These are phyloP conservation scores for Clangula hyemalis DNA, from an alignment of 2,797 vertebrate species.

Conservation along the genomic window DNA sequence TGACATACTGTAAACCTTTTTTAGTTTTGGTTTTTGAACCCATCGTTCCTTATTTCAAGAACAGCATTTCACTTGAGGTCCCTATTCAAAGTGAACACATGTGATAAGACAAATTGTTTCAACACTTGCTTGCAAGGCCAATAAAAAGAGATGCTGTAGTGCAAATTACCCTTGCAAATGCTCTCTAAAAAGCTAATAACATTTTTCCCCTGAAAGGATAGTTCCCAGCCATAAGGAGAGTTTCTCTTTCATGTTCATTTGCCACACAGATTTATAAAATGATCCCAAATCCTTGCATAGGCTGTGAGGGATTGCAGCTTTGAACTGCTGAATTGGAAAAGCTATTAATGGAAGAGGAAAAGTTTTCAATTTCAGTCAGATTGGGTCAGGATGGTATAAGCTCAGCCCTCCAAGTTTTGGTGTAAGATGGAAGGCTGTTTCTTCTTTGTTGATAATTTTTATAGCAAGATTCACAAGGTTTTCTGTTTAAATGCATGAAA, in stretches of 20 bases:
- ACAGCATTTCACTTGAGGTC: slow-evolving; percentile 29
- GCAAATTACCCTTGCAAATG: slow-evolving; percentile 74
- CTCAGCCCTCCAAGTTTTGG: slow-evolving; percentile 49
- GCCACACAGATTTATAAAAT: slow-evolving; percentile 68
- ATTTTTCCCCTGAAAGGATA: slow-evolving; percentile 45
- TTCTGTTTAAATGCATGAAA: slow-evolving; percentile 64
- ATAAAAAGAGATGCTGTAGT: slow-evolving; percentile 56
- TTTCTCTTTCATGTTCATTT: slow-evolving; percentile 55
- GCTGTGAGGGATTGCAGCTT: slow-evolving; percentile 52
- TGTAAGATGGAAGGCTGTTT: slow-evolving; percentile 41
- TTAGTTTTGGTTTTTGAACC: neutral
- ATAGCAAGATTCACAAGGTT: slow-evolving; percentile 57
- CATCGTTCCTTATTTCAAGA: slow-evolving; percentile 35
- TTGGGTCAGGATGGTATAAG: slow-evolving; percentile 54
- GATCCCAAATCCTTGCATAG: slow-evolving; percentile 64
- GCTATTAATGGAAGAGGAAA: slow-evolving; percentile 46
- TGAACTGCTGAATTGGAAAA: slow-evolving; percentile 60
- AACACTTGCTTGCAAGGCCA: slow-evolving; percentile 45
- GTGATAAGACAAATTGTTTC: slow-evolving; percentile 50
- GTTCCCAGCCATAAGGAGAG: slow-evolving; percentile 39
- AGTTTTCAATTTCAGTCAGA: slow-evolving; percentile 60
- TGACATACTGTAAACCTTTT: neutral
- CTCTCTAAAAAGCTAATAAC: slow-evolving; percentile 67
- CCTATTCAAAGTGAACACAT: slow-evolving; percentile 49
- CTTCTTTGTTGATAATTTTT: slow-evolving; percentile 56